Evolutionary conservation across 2,797 vertebrate species (phyloP), one percentile per base, ranked within the genome.

Genomic region (Nothura maculosa): DNA sequence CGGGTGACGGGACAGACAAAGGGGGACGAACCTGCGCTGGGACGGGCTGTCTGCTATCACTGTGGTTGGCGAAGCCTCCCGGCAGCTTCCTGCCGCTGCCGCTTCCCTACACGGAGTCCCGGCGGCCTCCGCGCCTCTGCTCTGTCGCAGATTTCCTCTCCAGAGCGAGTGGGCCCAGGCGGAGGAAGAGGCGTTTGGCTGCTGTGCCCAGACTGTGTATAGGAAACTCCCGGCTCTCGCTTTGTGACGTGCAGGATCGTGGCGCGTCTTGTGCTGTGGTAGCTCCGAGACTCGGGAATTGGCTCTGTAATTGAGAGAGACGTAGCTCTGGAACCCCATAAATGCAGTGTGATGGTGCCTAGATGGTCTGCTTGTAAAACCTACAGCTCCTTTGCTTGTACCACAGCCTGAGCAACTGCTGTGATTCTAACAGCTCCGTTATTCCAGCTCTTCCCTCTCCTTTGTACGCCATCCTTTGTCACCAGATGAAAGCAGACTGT

Each of bases 161-260:
- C 40, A 57, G 73, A 83, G 75, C 66, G 84, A 0, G 1, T 83
- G 86, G 67, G 84, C 74, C 2, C 15, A 77, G 43, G 70, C 40
- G 77, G 55, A 63, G 61, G 91, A 89, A 79, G 73, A 93, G 60
- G 55, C 45, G 15, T 77, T 87, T 82, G 57, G 21, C 64, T 87
- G 75, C 61, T 58, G 50, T 34, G n/a, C 61, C 58, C 17, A 45
- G 68, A 19, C 77, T 48, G 47, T 3, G 1, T 66, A 21, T 1
- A 1, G 84, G 69, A 78, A 85, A 19, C 55, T 81, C 43, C 45
- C 73, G 52, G 42, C 52, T 66, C 24, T 54, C 3, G 2, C 34
- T 84, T 52, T 85, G 27, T 28, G 79, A 25, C 25, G 9, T 40
- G 67, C 36, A 12, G 0, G 0, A 10, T 34, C 42, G 10, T 0